Evolutionary conservation across 2,797 vertebrate genomes (phyloP), one percentile per base, ranked within the genome.

Genomic region (Macropodus opercularis): DNA sequence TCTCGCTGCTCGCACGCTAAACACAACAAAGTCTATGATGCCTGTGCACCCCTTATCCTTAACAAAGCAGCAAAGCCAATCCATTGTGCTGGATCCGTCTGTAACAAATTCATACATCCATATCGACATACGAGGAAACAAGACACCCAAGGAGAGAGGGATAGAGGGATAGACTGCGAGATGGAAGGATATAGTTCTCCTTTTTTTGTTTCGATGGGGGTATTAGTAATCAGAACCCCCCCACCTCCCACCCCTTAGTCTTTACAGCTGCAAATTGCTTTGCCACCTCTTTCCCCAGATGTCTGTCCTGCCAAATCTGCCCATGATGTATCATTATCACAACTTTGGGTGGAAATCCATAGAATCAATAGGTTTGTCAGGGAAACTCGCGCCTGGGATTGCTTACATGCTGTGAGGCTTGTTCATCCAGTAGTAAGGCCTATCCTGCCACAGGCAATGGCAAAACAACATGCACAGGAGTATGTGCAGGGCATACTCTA

Each of bases 251-350:
- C n/a, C n/a, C 55, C 59, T 75, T 75, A 70, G 78, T 89, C 90
- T 90, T 87, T 89, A 85, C 78, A 84, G 86, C 89, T 89, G 85
- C 85, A 89, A 91, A 92, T 90, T 92, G 92, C 89, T 91, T 92
- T 90, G 81, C 89, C 89, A 89, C 89, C 87, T 89, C 83, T 89
- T 87, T 69, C 90, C 85, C 84, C 88, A 91, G 89, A 88, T 87
- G 90, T 86, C 86, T 88, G 90, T 91, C 91, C 88, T 78, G 79
- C 87, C 86, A 92, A 93, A 94, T 93, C 91, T 88, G 71, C 81
- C 89, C 87, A 90, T 92, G 91, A 94, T 93, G 90, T 94, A 94
- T 94, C 91, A 94, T 93, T 94, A 94, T 94, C 90, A 88, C 92
- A 92, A 93, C 92, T 94, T 94, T 94, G 87, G 90, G 91, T 91